Percentiles rank a stretch among this genome's conserved stretches.
These are phyloP conservation scores for Muscina levida DNA, from an alignment of 2,888 invertebrate genomes.

Conservation along the genomic window DNA sequence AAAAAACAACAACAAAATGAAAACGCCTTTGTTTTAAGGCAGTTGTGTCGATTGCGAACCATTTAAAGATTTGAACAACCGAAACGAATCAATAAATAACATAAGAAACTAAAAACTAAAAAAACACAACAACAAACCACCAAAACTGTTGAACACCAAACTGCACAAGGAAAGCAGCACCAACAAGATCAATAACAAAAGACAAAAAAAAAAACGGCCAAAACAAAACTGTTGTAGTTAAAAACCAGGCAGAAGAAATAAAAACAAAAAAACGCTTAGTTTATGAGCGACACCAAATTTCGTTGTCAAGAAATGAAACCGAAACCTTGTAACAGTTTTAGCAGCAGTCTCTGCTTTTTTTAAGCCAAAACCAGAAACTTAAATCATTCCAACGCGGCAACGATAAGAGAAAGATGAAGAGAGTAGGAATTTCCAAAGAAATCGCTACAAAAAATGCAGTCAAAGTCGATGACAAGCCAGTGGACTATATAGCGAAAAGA, in stretches of 20 bases:
- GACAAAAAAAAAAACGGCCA: neutral
- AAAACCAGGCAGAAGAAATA: neutral
- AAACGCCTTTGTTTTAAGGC: neutral
- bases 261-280: neutral
- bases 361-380: too few species aligned
- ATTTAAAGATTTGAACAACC: constrained; percentile 36
- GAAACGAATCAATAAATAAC: neutral
- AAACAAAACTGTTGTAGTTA: neutral
- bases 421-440: too few species aligned
- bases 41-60: too few species aligned
- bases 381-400: too few species aligned
- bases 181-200: neutral
- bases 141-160: neutral
- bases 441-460: too few species aligned
- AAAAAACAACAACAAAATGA: neutral
- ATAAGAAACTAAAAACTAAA: too few species aligned
- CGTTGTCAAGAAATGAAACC: constrained; percentile 17
- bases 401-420: too few species aligned
- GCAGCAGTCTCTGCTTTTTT: too few species aligned
- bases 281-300: constrained; percentile 8
- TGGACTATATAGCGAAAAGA: too few species aligned
- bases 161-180: neutral
- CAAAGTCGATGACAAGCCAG: too few species aligned
- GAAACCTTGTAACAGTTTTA: constrained; percentile 51
- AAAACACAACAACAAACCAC: constrained; percentile 10